Evolutionary conservation across 2,797 vertebrate genomes (phyloP).

Genomic region (Spinus olivaceus): DNA sequence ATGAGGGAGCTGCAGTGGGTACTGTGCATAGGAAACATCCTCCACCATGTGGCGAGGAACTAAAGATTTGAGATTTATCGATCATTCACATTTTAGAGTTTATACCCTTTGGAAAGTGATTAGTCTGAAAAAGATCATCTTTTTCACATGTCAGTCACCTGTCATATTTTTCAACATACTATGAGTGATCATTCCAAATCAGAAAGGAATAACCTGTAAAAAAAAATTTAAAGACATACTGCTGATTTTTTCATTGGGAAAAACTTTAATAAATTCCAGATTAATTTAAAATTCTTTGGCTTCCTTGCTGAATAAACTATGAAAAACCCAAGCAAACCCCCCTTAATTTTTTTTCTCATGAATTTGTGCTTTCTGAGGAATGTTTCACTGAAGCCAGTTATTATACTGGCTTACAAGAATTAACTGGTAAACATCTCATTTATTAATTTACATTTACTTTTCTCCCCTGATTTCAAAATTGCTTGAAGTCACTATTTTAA

Average conservation of each 20-base stretch:
- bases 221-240: neutral
- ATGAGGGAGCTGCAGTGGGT: neutral
- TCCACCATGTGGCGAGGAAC: neutral
- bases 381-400: neutral
- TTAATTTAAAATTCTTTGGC: slow-evolving; percentile 8
- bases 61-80: neutral
- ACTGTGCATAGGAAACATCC: neutral
- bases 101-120: neutral
- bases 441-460: slow-evolving; percentile 1
- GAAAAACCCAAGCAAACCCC: neutral
- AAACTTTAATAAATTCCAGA: slow-evolving; percentile 32
- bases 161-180: neutral
- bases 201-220: neutral
- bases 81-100: neutral
- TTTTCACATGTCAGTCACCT: neutral
- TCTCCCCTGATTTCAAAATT: neutral
- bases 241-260: neutral
- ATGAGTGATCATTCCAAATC: neutral
- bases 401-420: neutral
- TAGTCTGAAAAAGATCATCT: neutral
- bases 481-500: neutral
- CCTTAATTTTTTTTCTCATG: neutral
- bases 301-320: neutral
- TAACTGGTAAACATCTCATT: neutral
- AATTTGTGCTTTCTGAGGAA: neutral